A percentile compares a stretch with the other conserved stretches of the same genome.
phyloP scores from a whole-genome alignment of 2,888 invertebrate species.

The Steinernema hermaphroditum region DNA sequence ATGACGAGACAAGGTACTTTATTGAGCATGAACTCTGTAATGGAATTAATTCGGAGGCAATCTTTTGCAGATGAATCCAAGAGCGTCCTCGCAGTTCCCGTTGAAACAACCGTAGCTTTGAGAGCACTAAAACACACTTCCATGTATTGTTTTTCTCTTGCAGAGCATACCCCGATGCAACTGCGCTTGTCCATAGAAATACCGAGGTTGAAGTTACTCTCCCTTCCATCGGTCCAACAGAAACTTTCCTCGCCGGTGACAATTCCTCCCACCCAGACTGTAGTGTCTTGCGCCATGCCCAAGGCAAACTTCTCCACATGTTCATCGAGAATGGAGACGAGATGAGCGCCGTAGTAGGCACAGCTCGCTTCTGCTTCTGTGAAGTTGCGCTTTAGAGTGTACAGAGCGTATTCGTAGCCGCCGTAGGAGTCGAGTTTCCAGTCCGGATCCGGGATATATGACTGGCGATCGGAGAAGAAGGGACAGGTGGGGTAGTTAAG shows the following conservation, averaged over 20 bases:
- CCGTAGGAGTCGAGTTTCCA: background rate
- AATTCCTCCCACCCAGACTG: no score
- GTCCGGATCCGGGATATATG: background rate
- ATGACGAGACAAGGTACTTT: no score
- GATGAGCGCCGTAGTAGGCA: background rate
- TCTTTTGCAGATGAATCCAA: conserved; percentile 18
- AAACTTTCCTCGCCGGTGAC: no score
- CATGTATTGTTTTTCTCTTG: background rate
- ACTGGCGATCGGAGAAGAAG: background rate
- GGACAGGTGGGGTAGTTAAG: conserved; percentile 4
- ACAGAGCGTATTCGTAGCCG: background rate
- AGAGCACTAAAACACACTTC: background rate
- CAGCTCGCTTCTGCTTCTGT: background rate
- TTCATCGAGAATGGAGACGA: background rate
- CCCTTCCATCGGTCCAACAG: no score
- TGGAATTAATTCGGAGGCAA: no score
- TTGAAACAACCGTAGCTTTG: background rate
- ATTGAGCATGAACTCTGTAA: no score
- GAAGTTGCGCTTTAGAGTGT: background rate
- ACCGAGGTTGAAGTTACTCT: background rate
- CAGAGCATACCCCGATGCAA: background rate
- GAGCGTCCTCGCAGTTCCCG: background rate
- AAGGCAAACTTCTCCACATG: background rate
- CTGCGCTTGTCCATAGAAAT: background rate
- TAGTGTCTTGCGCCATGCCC: background rate